Conservation (phyloP, 2,888 invertebrate genomes). For the Cristatella mucedo region DNA sequence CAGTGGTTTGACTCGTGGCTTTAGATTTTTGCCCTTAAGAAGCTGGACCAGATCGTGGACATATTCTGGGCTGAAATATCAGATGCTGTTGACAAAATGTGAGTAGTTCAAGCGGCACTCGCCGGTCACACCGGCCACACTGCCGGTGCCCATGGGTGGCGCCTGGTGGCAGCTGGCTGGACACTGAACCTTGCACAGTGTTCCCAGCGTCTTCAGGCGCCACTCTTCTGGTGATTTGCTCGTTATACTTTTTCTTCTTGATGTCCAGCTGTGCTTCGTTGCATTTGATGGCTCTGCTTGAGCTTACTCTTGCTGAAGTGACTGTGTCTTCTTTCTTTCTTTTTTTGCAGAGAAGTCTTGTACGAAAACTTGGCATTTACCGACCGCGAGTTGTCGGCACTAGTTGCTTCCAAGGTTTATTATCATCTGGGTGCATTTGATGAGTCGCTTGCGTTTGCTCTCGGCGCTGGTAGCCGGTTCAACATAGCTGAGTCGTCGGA, state of each 20-base stretch:
- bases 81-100: constrained; percentile 89
- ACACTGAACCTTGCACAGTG: no score
- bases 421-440: constrained; percentile 93
- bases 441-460: constrained; percentile 87
- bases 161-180: no score
- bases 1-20: constrained; percentile 5
- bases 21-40: constrained; percentile 68
- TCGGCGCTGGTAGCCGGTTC: constrained; percentile 71
- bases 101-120: no score
- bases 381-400: constrained; percentile 80
- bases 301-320: background rate
- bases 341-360: constrained; percentile 57
- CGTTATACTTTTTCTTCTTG: background rate
- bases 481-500: constrained; percentile 83
- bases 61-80: constrained; percentile 98
- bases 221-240: background rate
- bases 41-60: constrained; percentile 80
- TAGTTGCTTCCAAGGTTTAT: constrained; percentile 94
- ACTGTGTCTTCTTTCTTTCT: constrained; percentile 2
- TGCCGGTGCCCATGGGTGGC: no score
- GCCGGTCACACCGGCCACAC: no score
- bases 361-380: constrained; percentile 74
- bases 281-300: no score
- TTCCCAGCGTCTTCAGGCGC: no score
- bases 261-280: background rate